phyloP scores from a whole-genome alignment of 53 echinoderm and acorn worm genomes.

The Stichopus horrens region DNA sequence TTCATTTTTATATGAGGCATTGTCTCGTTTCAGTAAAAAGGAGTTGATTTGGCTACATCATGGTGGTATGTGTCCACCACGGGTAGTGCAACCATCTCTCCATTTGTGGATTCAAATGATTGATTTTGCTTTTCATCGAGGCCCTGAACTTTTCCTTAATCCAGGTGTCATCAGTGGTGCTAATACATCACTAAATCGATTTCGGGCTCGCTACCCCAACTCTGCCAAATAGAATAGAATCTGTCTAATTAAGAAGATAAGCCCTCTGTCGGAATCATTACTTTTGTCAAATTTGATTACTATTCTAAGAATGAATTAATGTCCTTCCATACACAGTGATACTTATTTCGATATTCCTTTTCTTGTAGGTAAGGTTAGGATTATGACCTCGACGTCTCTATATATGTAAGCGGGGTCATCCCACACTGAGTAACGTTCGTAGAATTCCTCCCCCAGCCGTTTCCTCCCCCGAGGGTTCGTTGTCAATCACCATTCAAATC shows the following conservation, averaged over 20 bases:
- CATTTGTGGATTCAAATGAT: background rate
- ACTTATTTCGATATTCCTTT: constrained; percentile 26
- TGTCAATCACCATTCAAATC: constrained; percentile 2
- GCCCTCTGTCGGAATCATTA: constrained; percentile 27
- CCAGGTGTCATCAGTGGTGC: constrained; percentile 27
- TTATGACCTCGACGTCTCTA: constrained; percentile 24
- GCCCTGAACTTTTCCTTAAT: constrained; percentile 37
- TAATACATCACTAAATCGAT: constrained; percentile 16
- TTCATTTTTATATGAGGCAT: no score
- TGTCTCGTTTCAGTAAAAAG: no score
- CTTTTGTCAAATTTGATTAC: constrained; percentile 13
- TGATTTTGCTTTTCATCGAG: background rate
- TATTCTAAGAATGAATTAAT: background rate
- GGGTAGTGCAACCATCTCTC: background rate
- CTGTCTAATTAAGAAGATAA: constrained; percentile 39
- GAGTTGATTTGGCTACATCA: no score
- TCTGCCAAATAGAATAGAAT: constrained; percentile 16
- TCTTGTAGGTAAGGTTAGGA: no score
- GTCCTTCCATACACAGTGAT: background rate
- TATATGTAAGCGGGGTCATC: constrained; percentile 21
- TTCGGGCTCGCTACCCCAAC: background rate
- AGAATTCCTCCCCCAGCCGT: constrained; percentile 28
- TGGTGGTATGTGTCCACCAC: no score
- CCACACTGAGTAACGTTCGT: background rate
- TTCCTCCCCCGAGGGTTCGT: constrained; percentile 20